A percentile compares a stretch with the other conserved stretches of the same genome.
phyloP scores from a whole-genome alignment of 1,140 invertebrate genomes.

The Drosophila sulfurigaster region DNA sequence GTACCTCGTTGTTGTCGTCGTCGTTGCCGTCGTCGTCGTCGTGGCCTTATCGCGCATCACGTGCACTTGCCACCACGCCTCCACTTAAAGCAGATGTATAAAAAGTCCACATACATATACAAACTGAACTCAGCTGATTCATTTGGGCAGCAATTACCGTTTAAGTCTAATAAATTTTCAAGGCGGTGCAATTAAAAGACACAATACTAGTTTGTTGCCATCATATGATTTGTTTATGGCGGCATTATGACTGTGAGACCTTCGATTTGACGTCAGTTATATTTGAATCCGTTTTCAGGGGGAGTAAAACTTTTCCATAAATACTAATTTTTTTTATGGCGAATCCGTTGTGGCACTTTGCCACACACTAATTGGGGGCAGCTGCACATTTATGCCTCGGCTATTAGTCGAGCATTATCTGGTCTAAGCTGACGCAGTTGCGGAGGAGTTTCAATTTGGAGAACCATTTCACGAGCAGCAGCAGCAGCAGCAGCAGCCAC shows the following conservation, averaged over 20 bases:
- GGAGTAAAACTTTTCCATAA: not conserved
- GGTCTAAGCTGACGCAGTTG: constrained; percentile 44
- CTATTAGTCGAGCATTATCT: constrained; percentile 36
- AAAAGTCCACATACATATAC: not conserved
- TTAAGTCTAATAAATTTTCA: constrained; percentile 16
- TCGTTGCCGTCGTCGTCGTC: not conserved
- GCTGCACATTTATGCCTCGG: not conserved
- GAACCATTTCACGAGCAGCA: constrained; percentile 12
- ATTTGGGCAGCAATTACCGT: constrained; percentile 4
- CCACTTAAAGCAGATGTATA: constrained; percentile 27
- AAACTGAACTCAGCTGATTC: constrained; percentile 15
- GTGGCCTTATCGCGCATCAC: constrained; percentile 60
- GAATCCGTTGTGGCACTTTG: constrained; percentile 7
- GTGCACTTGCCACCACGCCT: constrained; percentile 54
- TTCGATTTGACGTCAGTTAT: constrained; percentile 20
- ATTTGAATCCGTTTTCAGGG: not conserved
- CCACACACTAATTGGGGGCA: not conserved
- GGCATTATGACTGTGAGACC: not conserved
- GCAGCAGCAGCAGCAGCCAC: constrained; percentile 27
- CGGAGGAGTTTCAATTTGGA: constrained; percentile 25
- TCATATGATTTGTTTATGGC: constrained; percentile 32
- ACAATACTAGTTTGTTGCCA: constrained; percentile 29
- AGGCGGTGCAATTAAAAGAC: constrained; percentile 38
- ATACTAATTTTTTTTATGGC: not conserved
- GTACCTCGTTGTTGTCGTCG: not conserved